Evolutionary conservation across 1,140 invertebrate species (phyloP).

Genomic region (Drosophila erecta): DNA sequence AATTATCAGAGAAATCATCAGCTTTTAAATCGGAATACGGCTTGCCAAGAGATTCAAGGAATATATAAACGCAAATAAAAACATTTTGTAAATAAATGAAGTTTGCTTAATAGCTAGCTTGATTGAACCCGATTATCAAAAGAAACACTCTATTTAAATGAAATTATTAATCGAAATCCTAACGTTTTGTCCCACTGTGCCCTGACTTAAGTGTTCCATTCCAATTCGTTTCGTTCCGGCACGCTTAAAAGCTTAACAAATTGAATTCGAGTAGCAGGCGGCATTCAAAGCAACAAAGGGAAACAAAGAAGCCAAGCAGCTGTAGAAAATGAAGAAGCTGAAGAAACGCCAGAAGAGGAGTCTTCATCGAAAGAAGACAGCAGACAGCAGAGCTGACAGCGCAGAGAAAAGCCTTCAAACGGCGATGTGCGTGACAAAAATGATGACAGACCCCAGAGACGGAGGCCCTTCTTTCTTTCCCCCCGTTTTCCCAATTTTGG

Average conservation of each 20-base stretch:
- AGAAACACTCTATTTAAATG: too few relatives aligned
- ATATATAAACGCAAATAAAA: too few relatives aligned
- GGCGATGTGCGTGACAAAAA: conserved; percentile 78
- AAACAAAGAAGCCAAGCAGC: conserved; percentile 37
- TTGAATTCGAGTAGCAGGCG: conserved; percentile 56
- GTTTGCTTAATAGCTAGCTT: too few relatives aligned
- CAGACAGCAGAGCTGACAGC: conserved; percentile 30
- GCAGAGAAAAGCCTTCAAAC: conserved; percentile 60
- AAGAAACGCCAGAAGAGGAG: conserved; percentile 29
- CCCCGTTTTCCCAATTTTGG: conserved; percentile 1
- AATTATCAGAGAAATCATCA: background rate
- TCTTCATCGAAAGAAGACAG: conserved; percentile 23
- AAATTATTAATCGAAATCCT: background rate
- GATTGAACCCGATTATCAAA: too few relatives aligned
- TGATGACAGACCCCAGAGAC: conserved; percentile 61
- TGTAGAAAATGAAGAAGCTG: conserved; percentile 40
- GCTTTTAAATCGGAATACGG: too few relatives aligned
- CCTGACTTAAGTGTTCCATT: conserved; percentile 25
- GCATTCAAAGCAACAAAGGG: conserved; percentile 30
- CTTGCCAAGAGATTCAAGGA: too few relatives aligned
- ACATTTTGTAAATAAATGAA: too few relatives aligned
- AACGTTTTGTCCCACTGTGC: conserved; percentile 15
- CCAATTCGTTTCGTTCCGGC: conserved; percentile 54
- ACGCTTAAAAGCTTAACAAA: conserved; percentile 60
- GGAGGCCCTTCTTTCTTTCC: background rate